Evolutionary conservation across 1,140 invertebrate genomes (phyloP).

Genomic region (Solenopsis invicta): DNA sequence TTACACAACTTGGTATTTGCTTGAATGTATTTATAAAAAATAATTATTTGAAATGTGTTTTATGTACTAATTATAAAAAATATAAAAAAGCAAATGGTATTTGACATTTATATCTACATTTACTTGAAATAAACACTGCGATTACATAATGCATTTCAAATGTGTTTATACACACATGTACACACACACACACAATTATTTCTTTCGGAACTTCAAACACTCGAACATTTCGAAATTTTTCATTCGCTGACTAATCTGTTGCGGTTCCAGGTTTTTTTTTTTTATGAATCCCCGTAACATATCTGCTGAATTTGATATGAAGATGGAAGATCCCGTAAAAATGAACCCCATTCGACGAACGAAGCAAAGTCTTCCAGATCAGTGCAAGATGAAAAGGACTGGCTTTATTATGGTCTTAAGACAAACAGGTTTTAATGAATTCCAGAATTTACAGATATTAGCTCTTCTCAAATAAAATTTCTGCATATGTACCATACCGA

Average conservation of each 20-base stretch:
- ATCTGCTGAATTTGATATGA: conserved; percentile 19
- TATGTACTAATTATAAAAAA: no score
- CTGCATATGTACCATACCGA: not conserved
- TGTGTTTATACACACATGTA: not conserved
- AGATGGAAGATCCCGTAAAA: conserved; percentile 38
- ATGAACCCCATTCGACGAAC: conserved; percentile 37
- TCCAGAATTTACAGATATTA: conserved; percentile 19
- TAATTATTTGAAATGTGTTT: no score
- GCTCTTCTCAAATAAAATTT: conserved; percentile 22
- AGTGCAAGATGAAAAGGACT: conserved; percentile 43
- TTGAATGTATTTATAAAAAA: no score
- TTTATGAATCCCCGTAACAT: conserved; percentile 9
- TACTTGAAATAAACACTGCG: no score
- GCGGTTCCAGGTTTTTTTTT: conserved; percentile 25
- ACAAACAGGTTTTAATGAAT: conserved; percentile 5
- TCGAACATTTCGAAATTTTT: not conserved
- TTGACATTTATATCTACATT: no score
- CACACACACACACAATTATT: conserved; percentile 9
- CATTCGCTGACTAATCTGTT: conserved; percentile 45
- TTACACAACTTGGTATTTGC: no score
- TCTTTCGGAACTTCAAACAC: not conserved
- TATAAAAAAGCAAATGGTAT: no score
- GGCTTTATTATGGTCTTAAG: conserved; percentile 47
- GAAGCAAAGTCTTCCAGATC: conserved; percentile 39
- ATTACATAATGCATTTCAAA: conserved; percentile 10